These are phyloP conservation scores for Mesopsocus fuscifrons DNA, from an alignment of 2,888 invertebrate species.

Conservation along the genomic window DNA sequence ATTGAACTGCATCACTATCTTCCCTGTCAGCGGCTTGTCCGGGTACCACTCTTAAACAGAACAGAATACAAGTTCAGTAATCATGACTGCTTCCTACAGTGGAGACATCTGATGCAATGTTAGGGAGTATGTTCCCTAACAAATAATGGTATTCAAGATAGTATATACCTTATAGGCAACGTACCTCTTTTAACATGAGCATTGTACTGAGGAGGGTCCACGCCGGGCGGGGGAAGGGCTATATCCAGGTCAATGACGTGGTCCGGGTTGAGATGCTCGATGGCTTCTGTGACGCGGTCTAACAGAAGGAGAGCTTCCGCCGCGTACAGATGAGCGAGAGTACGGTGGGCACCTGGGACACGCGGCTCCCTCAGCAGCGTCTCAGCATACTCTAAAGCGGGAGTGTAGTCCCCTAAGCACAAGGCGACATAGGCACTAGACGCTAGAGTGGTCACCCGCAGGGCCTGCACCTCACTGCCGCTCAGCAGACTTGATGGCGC, in stretches of 20 bases:
- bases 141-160: no score
- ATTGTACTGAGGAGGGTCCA: no score
- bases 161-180: no score
- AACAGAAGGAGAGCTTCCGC: constrained; percentile 71
- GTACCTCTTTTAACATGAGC: no score
- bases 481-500: constrained; percentile 9
- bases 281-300: constrained; percentile 65
- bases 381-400: constrained; percentile 60
- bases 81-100: no score
- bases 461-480: constrained; percentile 17
- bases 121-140: no score
- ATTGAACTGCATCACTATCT: constrained; percentile 57
- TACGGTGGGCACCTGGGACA: constrained; percentile 51
- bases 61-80: no score
- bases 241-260: constrained; percentile 37
- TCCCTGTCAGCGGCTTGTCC: constrained; percentile 38
- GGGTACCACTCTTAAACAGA: constrained; percentile 38
- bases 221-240: constrained; percentile 12
- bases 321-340: constrained; percentile 73
- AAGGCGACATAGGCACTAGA: constrained; percentile 70
- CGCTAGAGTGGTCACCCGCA: constrained; percentile 42
- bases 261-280: constrained; percentile 62
- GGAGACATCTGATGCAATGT: no score
- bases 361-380: constrained; percentile 51
- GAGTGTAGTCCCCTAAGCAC: constrained; percentile 63